Base-by-base conservation (phyloP, 2,888 invertebrate genomes). In the Petrolisthes cinctipes region DNA sequence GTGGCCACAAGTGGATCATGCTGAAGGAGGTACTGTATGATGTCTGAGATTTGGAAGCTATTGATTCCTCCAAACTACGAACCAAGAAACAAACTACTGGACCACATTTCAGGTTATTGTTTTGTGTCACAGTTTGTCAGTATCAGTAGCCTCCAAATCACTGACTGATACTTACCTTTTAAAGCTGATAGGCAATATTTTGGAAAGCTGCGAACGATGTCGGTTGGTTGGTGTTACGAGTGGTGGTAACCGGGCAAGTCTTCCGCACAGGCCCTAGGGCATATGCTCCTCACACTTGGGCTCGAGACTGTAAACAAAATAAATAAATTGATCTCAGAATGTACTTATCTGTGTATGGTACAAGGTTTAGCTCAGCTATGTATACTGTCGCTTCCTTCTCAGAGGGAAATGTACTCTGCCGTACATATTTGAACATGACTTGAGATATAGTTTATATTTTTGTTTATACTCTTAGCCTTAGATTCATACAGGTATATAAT, bases 401-500 rank as follows among this genome's bases (percentile, higher is more conserved):
- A 37, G 37, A 37, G 2, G 37, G 37, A 37, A 37, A 37, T 37
- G 37, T 37, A 37, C 37, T 37, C 37, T 37, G 37, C 17, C 17
- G 61, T 61, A 61, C 61, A 61, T 17, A 61, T 9, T 17, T 61
- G 61, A 17, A 17, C 61, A 61, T 17, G 17, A 17, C 17, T 9
- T 61, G 61, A 61, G 61, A 17, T 61, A 17, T 17, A 11, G 17
- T 9, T 61, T 61, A 17, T 11, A 17, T 61, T 61, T 61, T 17
- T 17, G 9, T 61, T 61, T 11, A 9, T 61, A 61, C 17, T 17
- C 61, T 17, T 1, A 17, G 61, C 61, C 61, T 57, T 37, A 80
- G 61, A 57, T 61, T 23, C 73, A 61, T 84, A 84, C 83, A 84
- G 83, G 83, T 76, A 84, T 61, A 20, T 23, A 78, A 76, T 76